phyloP scores from a whole-genome alignment of 2,888 invertebrate species.

The Dromius quadrimaculatus region DNA sequence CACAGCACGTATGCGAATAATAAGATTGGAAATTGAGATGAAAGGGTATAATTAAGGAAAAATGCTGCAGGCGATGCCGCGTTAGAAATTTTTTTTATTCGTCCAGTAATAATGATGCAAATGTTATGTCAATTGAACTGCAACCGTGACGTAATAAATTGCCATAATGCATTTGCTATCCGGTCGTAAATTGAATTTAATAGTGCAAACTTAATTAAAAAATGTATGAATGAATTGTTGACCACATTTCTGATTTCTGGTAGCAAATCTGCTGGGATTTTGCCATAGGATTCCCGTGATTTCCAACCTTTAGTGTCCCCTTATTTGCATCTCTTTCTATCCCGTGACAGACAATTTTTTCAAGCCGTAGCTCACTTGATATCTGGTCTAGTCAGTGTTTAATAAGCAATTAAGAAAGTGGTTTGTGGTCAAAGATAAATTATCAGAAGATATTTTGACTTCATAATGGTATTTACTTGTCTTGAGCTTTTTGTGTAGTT shows the following conservation, averaged over 20 bases:
- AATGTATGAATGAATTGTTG: too few relatives aligned
- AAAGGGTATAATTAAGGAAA: too few relatives aligned
- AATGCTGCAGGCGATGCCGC: too few relatives aligned
- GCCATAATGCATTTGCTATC: too few relatives aligned
- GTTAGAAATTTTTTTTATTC: too few relatives aligned
- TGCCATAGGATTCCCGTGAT: constrained; percentile 49
- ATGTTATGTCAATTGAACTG: too few relatives aligned
- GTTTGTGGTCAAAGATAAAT: constrained; percentile 8
- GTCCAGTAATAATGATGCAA: too few relatives aligned
- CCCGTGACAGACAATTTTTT: constrained; percentile 11
- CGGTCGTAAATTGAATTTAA: too few relatives aligned
- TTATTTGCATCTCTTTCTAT: constrained; percentile 12
- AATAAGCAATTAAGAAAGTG: constrained; percentile 29
- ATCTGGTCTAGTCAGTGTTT: constrained; percentile 17
- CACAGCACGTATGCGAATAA: constrained; percentile 2
- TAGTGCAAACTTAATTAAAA: background rate
- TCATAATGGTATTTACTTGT: constrained; percentile 3
- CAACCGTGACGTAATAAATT: too few relatives aligned
- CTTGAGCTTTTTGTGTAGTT: constrained; percentile 5
- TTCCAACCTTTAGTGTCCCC: constrained; percentile 27
- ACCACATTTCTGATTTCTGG: background rate
- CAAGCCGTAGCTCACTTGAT: background rate
- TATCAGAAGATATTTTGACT: constrained; percentile 5
- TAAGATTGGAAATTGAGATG: background rate
- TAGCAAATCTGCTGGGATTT: constrained; percentile 33